Conservation (phyloP, 2,888 invertebrate species). For the Himalopsyche tibetana region DNA sequence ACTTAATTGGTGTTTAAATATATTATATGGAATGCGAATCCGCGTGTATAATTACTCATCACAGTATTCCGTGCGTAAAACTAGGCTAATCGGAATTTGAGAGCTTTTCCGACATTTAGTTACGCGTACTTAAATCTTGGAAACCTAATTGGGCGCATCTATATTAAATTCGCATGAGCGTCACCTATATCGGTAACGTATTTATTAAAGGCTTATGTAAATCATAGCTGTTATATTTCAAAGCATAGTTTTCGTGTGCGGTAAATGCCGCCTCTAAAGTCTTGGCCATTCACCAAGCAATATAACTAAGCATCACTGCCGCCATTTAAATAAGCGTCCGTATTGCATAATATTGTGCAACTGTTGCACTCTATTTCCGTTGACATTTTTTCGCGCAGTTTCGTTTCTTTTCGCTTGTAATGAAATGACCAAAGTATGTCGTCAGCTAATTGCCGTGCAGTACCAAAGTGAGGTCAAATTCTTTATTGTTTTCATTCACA, state of each 20-base stretch:
- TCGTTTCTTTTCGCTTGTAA: background rate
- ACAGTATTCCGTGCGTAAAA: background rate
- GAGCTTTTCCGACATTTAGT: background rate
- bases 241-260: slow-evolving; percentile 8
- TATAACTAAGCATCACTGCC: slow-evolving; percentile 14
- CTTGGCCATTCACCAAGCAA: slow-evolving; percentile 26
- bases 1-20: no score
- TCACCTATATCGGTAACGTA: background rate
- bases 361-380: slow-evolving; percentile 15
- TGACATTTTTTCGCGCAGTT: slow-evolving; percentile 14
- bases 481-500: no score
- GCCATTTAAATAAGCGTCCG: background rate
- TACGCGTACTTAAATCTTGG: background rate
- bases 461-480: no score
- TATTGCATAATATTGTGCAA: background rate
- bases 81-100: background rate
- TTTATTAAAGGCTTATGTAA: background rate
- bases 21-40: no score
- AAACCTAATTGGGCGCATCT: background rate
- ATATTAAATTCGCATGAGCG: background rate
- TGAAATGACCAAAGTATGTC: slow-evolving; percentile 3
- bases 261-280: background rate
- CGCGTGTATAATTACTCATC: no score
- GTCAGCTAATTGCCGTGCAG: background rate
- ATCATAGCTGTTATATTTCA: slow-evolving; percentile 1